These are phyloP conservation scores for Bradypus variegatus DNA, from an alignment of 2,797 vertebrate genomes.

Conservation along the genomic window DNA sequence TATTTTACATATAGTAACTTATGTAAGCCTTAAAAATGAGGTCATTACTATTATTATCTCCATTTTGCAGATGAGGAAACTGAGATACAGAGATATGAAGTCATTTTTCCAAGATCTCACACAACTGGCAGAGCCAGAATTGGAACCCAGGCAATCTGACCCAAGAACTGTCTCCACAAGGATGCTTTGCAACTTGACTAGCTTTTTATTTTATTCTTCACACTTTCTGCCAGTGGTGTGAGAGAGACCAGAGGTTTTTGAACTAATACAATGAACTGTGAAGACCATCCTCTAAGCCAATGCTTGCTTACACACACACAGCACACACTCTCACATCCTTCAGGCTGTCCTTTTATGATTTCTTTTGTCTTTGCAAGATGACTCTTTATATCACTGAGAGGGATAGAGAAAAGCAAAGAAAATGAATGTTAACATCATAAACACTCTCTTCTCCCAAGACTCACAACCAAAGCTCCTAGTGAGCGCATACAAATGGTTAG, in stretches of 20 bases:
- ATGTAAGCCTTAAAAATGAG: not conserved
- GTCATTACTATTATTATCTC: not conserved
- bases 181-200: not conserved
- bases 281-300: too few relatives aligned
- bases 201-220: not conserved
- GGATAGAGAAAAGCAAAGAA: not conserved
- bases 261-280: not conserved
- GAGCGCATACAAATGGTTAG: not conserved
- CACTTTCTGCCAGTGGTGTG: not conserved
- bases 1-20: not conserved
- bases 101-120: not conserved
- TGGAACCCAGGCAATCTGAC: not conserved
- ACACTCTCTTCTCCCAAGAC: not conserved
- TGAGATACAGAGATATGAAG: not conserved
- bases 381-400: not conserved
- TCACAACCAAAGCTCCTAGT: not conserved
- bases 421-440: not conserved
- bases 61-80: not conserved
- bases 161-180: not conserved
- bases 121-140: not conserved
- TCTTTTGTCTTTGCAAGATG: not conserved
- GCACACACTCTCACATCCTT: not conserved
- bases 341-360: not conserved
- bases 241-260: not conserved
- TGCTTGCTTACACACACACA: not conserved